A percentile compares a stretch with the other conserved stretches of the same genome.
Evolutionary conservation across 2,888 invertebrate species (phyloP).

Genomic region (Blera fallax): DNA sequence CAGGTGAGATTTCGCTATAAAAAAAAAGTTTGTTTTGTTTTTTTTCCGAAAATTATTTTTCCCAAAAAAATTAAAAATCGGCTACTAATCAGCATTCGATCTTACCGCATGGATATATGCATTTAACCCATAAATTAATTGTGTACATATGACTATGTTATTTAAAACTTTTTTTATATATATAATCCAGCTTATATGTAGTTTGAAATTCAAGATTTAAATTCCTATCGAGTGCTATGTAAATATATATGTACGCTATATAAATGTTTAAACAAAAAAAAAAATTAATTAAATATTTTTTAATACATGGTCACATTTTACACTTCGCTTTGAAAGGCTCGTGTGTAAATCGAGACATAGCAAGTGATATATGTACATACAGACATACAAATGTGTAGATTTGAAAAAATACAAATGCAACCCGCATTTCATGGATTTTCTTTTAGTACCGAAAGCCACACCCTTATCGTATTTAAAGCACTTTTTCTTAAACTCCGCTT

Average conservation of each 20-base stretch:
- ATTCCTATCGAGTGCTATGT: constrained; percentile 40
- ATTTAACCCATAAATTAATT: constrained; percentile 49
- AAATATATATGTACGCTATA: constrained; percentile 51
- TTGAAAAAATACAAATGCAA: background rate
- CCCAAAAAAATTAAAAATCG: constrained; percentile 50
- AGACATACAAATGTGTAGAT: too few relatives aligned
- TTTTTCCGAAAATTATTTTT: constrained; percentile 10
- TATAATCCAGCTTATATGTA: constrained; percentile 43
- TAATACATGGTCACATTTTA: background rate
- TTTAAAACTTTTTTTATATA: constrained; percentile 23
- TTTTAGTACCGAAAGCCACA: background rate
- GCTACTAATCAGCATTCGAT: constrained; percentile 51
- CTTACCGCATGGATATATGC: constrained; percentile 63
- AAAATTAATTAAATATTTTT: background rate
- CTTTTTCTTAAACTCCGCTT: background rate
- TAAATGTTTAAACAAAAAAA: constrained; percentile 20
- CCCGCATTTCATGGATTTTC: background rate
- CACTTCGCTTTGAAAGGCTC: background rate
- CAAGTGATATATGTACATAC: background rate
- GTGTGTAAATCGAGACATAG: background rate
- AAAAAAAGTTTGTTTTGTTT: constrained; percentile 49
- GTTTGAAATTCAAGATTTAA: constrained; percentile 14
- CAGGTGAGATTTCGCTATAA: constrained; percentile 75
- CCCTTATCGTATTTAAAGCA: background rate
- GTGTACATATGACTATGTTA: constrained; percentile 47